Conservation (phyloP, 2,113 vertebrate genomes). For the Nothoprocta pentlandii region DNA sequence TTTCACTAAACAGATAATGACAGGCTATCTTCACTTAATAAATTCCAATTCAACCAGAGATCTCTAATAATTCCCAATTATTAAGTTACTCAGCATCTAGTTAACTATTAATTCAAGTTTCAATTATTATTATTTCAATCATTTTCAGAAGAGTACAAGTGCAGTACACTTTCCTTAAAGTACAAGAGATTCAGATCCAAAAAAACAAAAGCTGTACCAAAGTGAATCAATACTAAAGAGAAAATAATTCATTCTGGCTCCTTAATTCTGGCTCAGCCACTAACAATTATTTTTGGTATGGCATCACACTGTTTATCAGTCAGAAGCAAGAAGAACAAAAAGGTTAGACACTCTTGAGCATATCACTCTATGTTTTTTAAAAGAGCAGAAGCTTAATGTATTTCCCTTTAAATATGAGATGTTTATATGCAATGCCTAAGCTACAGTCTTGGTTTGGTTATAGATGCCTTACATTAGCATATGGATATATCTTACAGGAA, state of each 20-base stretch:
- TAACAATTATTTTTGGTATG: neutral
- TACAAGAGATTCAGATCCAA: neutral
- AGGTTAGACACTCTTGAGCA: neutral
- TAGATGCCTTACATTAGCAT: neutral
- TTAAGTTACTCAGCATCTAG: neutral
- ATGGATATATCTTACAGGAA: neutral
- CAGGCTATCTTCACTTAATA: neutral
- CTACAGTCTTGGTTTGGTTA: neutral
- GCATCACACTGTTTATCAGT: neutral
- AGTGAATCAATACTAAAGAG: neutral
- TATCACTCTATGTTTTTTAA: neutral
- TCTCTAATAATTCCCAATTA: neutral
- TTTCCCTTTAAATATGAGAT: neutral
- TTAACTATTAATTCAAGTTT: neutral
- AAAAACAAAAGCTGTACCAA: neutral
- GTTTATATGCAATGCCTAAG: neutral
- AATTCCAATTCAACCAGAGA: neutral
- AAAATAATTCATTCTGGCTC: neutral
- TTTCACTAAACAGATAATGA: neutral
- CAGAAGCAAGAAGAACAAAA: neutral
- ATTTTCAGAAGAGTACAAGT: neutral
- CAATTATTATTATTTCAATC: neutral
- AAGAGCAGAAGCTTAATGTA: neutral
- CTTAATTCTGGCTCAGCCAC: neutral
- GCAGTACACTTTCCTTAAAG: neutral